Conservation (phyloP, 2,797 vertebrate genomes). For the Bradypodion pumilum region DNA sequence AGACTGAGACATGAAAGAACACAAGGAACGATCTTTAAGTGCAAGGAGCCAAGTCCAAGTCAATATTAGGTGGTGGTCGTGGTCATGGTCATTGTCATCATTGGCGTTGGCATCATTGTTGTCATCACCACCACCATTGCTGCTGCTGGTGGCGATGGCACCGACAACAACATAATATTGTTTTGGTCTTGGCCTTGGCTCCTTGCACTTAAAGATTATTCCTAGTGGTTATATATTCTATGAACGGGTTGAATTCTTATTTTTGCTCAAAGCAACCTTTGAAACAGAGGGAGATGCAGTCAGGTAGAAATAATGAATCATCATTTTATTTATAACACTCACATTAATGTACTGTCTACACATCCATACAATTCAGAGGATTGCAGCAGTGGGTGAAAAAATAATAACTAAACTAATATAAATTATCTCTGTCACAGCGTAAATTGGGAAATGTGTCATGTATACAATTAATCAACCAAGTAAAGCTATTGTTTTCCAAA, state of each 20-base stretch:
- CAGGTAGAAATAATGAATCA: background rate
- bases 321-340: background rate
- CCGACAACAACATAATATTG: no score
- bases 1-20: no score
- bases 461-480: constrained; percentile 3
- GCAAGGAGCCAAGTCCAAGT: no score
- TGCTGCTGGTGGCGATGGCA: no score
- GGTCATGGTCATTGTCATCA: no score
- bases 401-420: constrained; percentile 7
- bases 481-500: background rate
- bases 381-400: background rate
- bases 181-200: no score
- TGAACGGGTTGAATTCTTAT: background rate
- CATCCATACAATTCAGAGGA: background rate
- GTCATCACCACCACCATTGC: no score
- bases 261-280: background rate
- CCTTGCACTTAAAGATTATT: no score
- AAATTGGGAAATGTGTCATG: background rate
- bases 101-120: no score
- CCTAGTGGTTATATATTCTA: background rate
- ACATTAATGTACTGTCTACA: background rate
- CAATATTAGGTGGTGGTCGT: no score
- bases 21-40: no score
- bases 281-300: background rate
- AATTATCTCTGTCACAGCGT: background rate